Conservation (phyloP, 2,113 vertebrate genomes). For the Microcebus tavaratra region DNA sequence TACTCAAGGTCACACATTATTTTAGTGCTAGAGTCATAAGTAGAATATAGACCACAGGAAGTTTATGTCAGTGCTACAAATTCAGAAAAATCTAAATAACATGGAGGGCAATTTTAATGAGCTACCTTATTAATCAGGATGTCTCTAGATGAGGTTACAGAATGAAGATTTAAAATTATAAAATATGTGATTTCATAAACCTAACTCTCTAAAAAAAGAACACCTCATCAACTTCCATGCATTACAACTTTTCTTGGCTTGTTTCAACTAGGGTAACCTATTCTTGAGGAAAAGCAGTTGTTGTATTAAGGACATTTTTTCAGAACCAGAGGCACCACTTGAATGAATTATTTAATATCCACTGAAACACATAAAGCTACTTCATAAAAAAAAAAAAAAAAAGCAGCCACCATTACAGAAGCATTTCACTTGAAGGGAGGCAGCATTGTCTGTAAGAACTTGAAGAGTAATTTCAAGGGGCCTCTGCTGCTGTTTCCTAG, state of each 20-base stretch:
- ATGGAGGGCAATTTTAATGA: neutral
- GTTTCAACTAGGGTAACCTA: neutral
- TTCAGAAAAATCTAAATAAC: neutral
- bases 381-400: neutral
- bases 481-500: neutral
- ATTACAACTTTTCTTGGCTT: neutral
- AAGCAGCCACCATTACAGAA: neutral
- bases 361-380: neutral
- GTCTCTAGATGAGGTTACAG: neutral
- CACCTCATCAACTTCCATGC: neutral
- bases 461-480: neutral
- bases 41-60: neutral
- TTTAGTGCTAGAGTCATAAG: neutral
- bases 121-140: neutral
- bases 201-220: neutral
- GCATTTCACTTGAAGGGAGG: neutral
- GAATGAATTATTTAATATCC: constrained; percentile 38
- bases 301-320: neutral
- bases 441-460: neutral
- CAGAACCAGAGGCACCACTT: neutral
- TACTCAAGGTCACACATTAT: neutral
- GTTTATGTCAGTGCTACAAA: neutral
- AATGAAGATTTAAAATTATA: constrained; percentile 2
- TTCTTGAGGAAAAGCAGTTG: neutral
- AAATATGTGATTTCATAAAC: neutral